phyloP scores from a whole-genome alignment of 1,140 invertebrate genomes.

The Brachionus asplanchnoidis region DNA sequence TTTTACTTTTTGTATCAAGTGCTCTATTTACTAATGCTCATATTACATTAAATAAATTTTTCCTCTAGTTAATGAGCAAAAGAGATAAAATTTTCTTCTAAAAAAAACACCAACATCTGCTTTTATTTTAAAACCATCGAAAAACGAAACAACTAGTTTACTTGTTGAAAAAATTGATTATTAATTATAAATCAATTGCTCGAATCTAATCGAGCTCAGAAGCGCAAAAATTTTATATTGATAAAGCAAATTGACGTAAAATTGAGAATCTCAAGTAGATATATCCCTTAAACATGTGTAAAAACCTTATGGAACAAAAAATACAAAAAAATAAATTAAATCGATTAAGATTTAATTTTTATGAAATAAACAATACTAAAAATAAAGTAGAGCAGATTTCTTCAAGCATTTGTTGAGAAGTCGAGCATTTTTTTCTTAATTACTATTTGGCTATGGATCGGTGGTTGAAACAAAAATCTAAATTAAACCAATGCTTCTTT shows the following conservation, averaged over 20 bases:
- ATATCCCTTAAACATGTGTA: not conserved
- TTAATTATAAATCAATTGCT: not conserved
- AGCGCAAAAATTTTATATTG: not conserved
- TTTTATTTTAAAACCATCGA: not conserved
- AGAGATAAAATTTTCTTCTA: not conserved
- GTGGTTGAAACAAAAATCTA: not conserved
- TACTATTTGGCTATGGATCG: not conserved
- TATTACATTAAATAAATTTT: not conserved
- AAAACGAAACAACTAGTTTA: not conserved
- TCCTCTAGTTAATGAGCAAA: not conserved
- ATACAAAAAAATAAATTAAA: not conserved
- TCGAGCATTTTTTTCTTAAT: not conserved
- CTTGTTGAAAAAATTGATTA: not conserved
- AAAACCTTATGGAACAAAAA: not conserved
- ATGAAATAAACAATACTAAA: not conserved
- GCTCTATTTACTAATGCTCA: not conserved
- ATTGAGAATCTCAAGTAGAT: not conserved
- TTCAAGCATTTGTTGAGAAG: not conserved
- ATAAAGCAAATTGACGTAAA: not conserved
- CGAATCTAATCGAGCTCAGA: not conserved
- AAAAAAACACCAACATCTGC: not conserved
- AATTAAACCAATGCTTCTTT: not conserved
- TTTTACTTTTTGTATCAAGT: not conserved
- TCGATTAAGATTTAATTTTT: not conserved
- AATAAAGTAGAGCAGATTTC: not conserved